Conservation (phyloP, 2,888 invertebrate genomes). For the Drosophila pegasa region DNA sequence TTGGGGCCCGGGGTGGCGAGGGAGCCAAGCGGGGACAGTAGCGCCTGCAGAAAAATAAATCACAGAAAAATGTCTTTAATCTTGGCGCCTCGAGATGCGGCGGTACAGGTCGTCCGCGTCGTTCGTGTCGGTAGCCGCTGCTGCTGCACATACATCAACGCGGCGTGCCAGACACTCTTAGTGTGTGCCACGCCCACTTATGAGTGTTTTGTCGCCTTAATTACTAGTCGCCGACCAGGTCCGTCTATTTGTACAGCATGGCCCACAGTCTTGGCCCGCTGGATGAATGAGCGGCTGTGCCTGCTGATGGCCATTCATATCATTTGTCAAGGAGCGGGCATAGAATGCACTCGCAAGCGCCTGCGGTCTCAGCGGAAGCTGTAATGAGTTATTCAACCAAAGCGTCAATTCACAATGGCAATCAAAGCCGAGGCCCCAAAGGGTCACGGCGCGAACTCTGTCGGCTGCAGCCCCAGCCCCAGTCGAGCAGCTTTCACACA, state of each 20-base stretch:
- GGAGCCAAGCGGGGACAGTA: slow-evolving; percentile 43
- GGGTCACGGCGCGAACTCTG: slow-evolving; percentile 25
- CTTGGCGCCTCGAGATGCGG: slow-evolving; percentile 64
- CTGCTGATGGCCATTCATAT: slow-evolving; percentile 61
- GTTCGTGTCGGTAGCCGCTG: slow-evolving; percentile 30
- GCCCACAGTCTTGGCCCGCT: slow-evolving; percentile 54
- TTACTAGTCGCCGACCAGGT: slow-evolving; percentile 59
- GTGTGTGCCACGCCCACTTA: slow-evolving; percentile 66
- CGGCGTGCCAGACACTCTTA: slow-evolving; percentile 51
- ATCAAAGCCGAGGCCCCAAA: slow-evolving; percentile 52
- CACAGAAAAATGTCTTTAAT: slow-evolving; percentile 77
- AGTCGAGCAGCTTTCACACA: slow-evolving; percentile 51
- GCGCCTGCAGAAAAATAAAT: slow-evolving; percentile 75
- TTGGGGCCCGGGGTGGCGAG: not conserved
- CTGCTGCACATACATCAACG: slow-evolving; percentile 63
- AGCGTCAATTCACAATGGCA: slow-evolving; percentile 63
- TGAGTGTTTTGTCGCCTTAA: slow-evolving; percentile 79
- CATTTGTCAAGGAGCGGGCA: slow-evolving; percentile 76
- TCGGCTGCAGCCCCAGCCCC: not conserved
- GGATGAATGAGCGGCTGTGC: slow-evolving; percentile 61
- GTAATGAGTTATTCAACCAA: slow-evolving; percentile 76
- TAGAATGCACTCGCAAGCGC: slow-evolving; percentile 58
- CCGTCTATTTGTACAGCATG: slow-evolving; percentile 66
- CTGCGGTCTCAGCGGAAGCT: slow-evolving; percentile 71
- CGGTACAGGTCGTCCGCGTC: slow-evolving; percentile 23